These are phyloP conservation scores for Sebastes diaconus DNA, from an alignment of 2,797 vertebrate genomes.

Conservation along the genomic window DNA sequence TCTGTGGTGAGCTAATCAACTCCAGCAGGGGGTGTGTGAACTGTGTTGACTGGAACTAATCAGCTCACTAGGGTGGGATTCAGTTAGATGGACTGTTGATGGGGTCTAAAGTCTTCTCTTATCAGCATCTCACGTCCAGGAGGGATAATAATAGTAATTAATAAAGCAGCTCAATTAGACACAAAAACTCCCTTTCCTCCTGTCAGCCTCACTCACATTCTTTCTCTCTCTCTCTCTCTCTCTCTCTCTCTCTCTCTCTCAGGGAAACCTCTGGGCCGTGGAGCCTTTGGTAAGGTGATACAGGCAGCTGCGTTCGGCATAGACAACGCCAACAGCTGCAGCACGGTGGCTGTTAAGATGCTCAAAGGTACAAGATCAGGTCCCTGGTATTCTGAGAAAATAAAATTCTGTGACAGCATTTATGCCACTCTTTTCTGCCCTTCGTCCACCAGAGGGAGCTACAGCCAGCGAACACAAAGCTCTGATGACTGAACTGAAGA, in stretches of 20 bases:
- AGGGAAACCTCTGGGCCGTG: constrained; percentile 93
- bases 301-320: constrained; percentile 94
- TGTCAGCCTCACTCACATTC: constrained; percentile 1
- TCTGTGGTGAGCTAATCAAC: constrained; percentile 69
- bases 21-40: constrained; percentile 35
- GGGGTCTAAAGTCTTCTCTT: constrained; percentile 30
- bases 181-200: constrained; percentile 13
- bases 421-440: background rate
- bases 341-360: constrained; percentile 96
- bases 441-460: constrained; percentile 88
- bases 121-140: constrained; percentile 49
- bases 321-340: constrained; percentile 85
- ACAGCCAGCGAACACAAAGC: constrained; percentile 94
- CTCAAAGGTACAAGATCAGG: constrained; percentile 88
- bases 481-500: constrained; percentile 96
- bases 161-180: constrained; percentile 36
- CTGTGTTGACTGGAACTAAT: constrained; percentile 74
- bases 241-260: constrained; percentile 6
- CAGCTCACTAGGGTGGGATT: constrained; percentile 63
- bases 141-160: constrained; percentile 53
- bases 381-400: background rate
- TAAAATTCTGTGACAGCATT: background rate
- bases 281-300: constrained; percentile 94
- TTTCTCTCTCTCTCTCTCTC: background rate
- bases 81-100: constrained; percentile 45